Conservation (phyloP, 2,113 vertebrate genomes). For the Hemicordylus capensis region DNA sequence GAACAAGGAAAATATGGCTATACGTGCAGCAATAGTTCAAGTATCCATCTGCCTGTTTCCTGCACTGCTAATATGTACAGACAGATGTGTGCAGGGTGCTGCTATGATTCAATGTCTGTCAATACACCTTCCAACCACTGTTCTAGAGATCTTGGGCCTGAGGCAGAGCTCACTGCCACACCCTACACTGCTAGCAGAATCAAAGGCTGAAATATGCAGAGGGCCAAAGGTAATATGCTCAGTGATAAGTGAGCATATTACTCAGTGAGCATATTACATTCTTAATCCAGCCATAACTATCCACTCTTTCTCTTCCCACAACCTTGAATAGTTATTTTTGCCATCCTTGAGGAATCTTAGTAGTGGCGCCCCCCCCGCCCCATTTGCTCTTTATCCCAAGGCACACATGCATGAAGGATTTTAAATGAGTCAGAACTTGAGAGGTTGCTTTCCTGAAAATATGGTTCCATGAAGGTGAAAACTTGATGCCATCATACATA, state of each 20-base stretch:
- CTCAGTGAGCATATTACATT: not conserved
- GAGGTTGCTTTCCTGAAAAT: not conserved
- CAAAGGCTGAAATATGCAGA: not conserved
- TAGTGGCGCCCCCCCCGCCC: not conserved
- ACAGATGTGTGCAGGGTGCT: not conserved
- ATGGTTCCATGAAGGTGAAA: not conserved
- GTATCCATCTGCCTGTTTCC: not conserved
- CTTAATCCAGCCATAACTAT: not conserved
- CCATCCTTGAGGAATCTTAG: not conserved
- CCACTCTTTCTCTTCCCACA: not conserved
- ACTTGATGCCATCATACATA: not conserved
- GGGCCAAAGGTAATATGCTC: not conserved
- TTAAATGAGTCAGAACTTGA: not conserved
- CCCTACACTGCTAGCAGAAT: not conserved
- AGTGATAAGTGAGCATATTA: no score
- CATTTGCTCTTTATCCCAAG: not conserved
- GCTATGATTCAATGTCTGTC: not conserved
- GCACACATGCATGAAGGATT: not conserved
- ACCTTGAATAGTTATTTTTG: no score
- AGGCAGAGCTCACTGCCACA: not conserved
- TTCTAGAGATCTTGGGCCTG: not conserved
- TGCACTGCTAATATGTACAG: not conserved
- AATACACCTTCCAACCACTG: not conserved
- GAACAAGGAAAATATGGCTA: not conserved
- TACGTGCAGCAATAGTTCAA: not conserved